A percentile compares a stretch with the other conserved stretches of the same genome.
Evolutionary conservation across 2,797 vertebrate species (phyloP).

Genomic region (Tamandua tetradactyla): DNA sequence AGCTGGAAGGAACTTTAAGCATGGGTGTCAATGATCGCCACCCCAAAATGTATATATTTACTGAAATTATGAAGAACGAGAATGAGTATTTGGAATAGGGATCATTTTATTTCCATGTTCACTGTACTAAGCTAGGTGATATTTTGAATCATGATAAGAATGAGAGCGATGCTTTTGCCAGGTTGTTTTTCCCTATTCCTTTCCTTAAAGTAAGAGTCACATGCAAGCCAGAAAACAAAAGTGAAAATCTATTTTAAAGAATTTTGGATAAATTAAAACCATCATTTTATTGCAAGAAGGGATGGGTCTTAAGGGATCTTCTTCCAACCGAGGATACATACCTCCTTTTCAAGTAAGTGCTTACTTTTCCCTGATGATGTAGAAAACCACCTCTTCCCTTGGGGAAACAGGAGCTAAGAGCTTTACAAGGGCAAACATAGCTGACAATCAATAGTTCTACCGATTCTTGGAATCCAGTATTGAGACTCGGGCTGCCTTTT

Average conservation of each 20-base stretch:
- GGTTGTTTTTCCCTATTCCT: not conserved
- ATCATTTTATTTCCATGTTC: conserved; percentile 23
- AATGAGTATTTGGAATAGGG: not conserved
- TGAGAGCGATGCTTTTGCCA: not conserved
- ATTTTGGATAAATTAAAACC: not conserved
- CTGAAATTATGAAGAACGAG: not conserved
- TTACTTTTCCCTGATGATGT: not conserved
- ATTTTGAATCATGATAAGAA: not conserved
- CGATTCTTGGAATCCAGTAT: conserved; percentile 28
- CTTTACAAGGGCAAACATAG: not conserved
- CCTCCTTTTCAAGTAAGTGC: not conserved
- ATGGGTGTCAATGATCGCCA: not conserved
- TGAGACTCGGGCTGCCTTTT: not conserved
- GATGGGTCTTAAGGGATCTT: not conserved
- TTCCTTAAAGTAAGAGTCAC: conserved; percentile 9
- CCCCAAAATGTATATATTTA: not conserved
- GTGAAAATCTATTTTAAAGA: conserved; percentile 2
- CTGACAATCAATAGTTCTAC: not conserved
- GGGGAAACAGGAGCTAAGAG: not conserved
- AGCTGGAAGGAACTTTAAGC: not conserved
- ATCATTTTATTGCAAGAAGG: not conserved
- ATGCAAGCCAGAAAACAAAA: not conserved
- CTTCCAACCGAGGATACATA: not conserved
- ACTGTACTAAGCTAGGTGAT: not conserved
- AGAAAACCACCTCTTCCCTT: not conserved